Conservation (phyloP, 2,797 vertebrate genomes). For the Coregonus ussuriensis region DNA sequence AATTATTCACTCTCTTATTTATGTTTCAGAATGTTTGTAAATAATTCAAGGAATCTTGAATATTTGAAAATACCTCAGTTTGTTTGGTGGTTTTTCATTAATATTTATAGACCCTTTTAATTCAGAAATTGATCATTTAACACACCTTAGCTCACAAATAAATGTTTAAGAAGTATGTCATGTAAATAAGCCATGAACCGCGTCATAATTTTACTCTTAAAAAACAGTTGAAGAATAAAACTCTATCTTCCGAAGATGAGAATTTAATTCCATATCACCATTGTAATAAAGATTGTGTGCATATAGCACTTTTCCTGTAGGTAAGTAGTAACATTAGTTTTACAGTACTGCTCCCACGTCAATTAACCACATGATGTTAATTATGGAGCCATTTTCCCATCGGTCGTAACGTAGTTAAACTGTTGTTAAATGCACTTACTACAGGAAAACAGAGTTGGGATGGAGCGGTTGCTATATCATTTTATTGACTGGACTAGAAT, state of each 20-base stretch:
- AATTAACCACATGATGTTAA: slow-evolving; percentile 46
- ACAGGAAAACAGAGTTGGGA: slow-evolving; percentile 43
- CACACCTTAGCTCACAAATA: slow-evolving; percentile 3
- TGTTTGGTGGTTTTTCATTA: slow-evolving; percentile 32
- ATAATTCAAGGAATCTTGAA: slow-evolving; percentile 68
- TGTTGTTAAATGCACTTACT: slow-evolving; percentile 48
- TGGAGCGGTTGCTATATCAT: slow-evolving; percentile 53
- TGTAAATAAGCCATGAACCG: neutral
- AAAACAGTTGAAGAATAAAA: slow-evolving; percentile 14
- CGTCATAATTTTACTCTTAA: slow-evolving; percentile 8
- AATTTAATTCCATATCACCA: slow-evolving; percentile 13
- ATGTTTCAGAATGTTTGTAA: slow-evolving; percentile 68
- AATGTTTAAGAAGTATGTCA: neutral
- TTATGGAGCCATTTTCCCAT: slow-evolving; percentile 40
- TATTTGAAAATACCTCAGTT: slow-evolving; percentile 63
- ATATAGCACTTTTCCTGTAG: neutral
- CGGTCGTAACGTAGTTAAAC: slow-evolving; percentile 57
- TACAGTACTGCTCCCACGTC: slow-evolving; percentile 26
- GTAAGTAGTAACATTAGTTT: slow-evolving; percentile 4
- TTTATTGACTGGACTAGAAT: slow-evolving; percentile 37
- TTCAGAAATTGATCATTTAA: slow-evolving; percentile 27
- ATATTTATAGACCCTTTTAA: slow-evolving; percentile 40
- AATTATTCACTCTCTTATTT: slow-evolving; percentile 71
- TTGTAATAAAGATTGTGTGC: neutral
- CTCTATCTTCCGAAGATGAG: slow-evolving; percentile 15